Conservation (phyloP, 2,113 vertebrate genomes). For the Psilopsiagon aurifrons region DNA sequence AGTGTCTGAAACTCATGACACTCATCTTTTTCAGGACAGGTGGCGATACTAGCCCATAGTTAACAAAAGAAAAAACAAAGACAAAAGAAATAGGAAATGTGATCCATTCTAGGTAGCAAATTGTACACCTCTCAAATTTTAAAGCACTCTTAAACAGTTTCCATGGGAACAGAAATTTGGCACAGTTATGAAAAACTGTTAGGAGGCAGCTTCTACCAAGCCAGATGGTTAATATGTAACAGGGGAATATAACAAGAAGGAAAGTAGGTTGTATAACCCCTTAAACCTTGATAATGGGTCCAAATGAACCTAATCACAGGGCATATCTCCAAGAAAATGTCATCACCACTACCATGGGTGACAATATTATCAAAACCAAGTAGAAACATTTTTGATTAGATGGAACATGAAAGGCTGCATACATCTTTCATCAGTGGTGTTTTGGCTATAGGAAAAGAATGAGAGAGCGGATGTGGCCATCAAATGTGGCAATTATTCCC, state of each 20-base stretch:
- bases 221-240: constrained; percentile 67
- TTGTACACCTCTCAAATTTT: constrained; percentile 40
- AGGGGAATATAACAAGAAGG: constrained; percentile 23
- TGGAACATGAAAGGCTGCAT: neutral
- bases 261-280: constrained; percentile 38
- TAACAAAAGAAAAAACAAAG: neutral
- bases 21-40: neutral
- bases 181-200: constrained; percentile 62
- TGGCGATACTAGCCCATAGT: neutral
- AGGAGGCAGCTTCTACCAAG: constrained; percentile 49
- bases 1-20: neutral
- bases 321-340: constrained; percentile 8
- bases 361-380: neutral
- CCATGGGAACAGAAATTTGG: constrained; percentile 73
- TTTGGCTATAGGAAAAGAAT: neutral
- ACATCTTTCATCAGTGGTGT: neutral
- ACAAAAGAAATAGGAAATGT: neutral
- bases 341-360: neutral
- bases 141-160: constrained; percentile 66
- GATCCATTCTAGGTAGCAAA: constrained; percentile 15
- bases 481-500: neutral
- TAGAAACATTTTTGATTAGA: neutral
- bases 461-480: neutral
- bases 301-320: constrained; percentile 41
- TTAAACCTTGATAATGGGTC: constrained; percentile 36